These are phyloP conservation scores for Pedetes capensis DNA, from an alignment of 2,113 vertebrate species.

Conservation along the genomic window DNA sequence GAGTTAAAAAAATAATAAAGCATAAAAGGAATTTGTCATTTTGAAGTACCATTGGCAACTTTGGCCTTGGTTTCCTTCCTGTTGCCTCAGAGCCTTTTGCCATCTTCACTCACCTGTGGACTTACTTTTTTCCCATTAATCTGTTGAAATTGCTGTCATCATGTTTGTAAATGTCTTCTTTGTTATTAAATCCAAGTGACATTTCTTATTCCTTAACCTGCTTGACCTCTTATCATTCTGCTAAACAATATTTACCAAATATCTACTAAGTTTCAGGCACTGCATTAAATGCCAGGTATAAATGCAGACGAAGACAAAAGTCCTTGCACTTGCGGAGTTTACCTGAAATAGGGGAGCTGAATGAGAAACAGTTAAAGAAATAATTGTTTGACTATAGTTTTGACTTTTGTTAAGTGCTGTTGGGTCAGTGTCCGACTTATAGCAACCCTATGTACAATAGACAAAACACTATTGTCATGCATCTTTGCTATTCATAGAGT, in stretches of 20 bases:
- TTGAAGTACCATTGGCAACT: conserved; percentile 3
- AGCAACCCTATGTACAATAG: no score
- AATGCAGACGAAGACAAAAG: neutral
- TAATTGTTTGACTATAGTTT: neutral
- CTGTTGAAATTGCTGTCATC: neutral
- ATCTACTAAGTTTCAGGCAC: neutral
- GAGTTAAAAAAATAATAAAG: neutral
- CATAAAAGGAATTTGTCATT: conserved; percentile 25
- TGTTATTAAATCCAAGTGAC: conserved; percentile 29
- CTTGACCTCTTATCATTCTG: neutral
- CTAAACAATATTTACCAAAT: neutral
- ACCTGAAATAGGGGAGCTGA: neutral
- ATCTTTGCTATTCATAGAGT: no score
- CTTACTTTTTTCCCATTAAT: neutral
- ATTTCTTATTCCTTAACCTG: neutral
- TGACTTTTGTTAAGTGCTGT: no score
- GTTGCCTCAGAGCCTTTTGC: neutral
- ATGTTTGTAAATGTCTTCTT: neutral
- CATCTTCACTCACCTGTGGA: neutral
- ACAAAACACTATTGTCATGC: no score
- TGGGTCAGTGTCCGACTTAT: no score
- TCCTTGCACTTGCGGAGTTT: neutral
- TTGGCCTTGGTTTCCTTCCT: neutral
- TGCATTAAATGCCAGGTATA: neutral
- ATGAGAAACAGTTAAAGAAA: neutral